Base-by-base conservation (phyloP, 1,140 invertebrate genomes). In the Drosophila kohkoa region DNA sequence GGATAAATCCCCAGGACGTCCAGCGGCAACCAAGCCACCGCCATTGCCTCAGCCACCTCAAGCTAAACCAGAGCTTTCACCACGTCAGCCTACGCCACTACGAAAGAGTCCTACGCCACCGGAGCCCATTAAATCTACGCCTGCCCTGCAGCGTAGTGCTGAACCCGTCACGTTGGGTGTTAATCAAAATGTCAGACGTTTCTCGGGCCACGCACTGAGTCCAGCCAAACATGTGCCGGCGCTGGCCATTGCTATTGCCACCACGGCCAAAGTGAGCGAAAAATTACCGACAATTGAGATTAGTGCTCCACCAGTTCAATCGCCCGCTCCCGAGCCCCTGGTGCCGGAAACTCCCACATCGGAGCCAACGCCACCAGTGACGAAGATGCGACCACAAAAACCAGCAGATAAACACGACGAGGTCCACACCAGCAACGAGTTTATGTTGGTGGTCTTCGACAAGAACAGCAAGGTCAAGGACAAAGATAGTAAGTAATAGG, bases 371-470 rank as follows among this genome's bases (percentile, higher is more conserved):
- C 59, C 71, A 1, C 68, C 74, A 10, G 71, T 59, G 30, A 1
- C 38, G n/a, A 74, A 68, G 41, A 38, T 69, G 41, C 85, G 58
- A 0, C 66, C 51, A 32, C 52, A 75, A 58, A 81, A 76, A 38
- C 59, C 78, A 48, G 55, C 75, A 5, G 91, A 92, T 16, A 91
- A 85, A 41, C 90, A 91, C 35, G 92, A 92, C 49, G 92, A 92
- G 8, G 92, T 92, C 2, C 92, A 92, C 51, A 92, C 92, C n/a
- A 92, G 92, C 72, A 96, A 95, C 20, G 96, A 97, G 89, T 96
- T 97, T 74, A 96, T 97, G 96, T 91, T 97, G 38, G 96, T 97
- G 32, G 92, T 97, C 3, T 96, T 92, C 95, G 96, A 30, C 94
- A 96, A 75, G 90, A 93, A 81, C 91, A 94, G 88, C 92, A 92